Percentiles rank a stretch among this genome's conserved stretches.
These are phyloP conservation scores for Martes flavigula DNA, from an alignment of 2,797 vertebrate genomes.

Conservation along the genomic window DNA sequence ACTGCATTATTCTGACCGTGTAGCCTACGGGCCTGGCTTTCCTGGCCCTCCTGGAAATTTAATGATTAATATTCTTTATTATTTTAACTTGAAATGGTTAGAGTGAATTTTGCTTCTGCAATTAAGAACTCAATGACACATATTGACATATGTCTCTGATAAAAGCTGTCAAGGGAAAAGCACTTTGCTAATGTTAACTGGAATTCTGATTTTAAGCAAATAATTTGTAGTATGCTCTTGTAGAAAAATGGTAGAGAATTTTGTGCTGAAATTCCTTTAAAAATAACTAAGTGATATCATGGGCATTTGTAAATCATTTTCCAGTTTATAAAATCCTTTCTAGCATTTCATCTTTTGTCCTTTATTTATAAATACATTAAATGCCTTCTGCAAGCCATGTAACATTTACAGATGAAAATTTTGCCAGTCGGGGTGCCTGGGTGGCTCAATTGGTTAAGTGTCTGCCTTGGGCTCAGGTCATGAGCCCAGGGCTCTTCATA, in stretches of 20 bases:
- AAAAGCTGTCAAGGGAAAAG: background rate
- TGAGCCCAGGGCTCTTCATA: too few species aligned
- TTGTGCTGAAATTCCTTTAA: background rate
- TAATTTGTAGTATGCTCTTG: background rate
- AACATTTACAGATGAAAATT: background rate
- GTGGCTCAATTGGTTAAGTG: too few species aligned
- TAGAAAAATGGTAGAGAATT: background rate
- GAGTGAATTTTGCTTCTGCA: background rate
- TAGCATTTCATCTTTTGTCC: background rate
- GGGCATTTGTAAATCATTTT: background rate
- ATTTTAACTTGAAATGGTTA: background rate
- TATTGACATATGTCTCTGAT: background rate
- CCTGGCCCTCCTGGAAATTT: background rate
- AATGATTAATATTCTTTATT: background rate
- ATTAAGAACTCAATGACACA: background rate
- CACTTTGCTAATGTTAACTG: background rate
- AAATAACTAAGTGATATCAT: background rate
- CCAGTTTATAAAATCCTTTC: background rate
- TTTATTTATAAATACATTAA: background rate
- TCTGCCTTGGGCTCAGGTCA: too few species aligned
- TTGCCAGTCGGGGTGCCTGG: background rate
- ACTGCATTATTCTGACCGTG: background rate
- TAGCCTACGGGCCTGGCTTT: background rate
- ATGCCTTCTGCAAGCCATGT: background rate
- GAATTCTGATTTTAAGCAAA: background rate